A percentile compares a stretch with the other conserved stretches of the same genome.
These are phyloP conservation scores for Steinernema hermaphroditum DNA, from an alignment of 2,888 invertebrate genomes.

Conservation along the genomic window DNA sequence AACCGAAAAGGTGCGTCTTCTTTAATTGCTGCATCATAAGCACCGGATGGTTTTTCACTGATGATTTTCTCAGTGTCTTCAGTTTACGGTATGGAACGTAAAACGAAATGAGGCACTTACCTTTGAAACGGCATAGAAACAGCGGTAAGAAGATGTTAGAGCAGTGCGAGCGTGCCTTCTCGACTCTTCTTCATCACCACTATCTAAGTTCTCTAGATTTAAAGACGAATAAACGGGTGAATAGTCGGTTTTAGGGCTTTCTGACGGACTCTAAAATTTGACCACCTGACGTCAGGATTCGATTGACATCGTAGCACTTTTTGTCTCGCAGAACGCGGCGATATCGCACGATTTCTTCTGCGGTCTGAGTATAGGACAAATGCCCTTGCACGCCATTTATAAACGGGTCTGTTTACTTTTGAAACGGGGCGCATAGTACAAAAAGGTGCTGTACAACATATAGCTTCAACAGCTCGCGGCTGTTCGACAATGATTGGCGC, in stretches of 20 bases:
- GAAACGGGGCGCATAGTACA: background rate
- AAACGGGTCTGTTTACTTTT: background rate
- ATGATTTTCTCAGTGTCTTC: no score
- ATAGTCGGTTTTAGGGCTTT: constrained; percentile 20
- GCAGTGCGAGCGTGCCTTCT: background rate
- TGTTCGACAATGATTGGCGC: constrained; percentile 27
- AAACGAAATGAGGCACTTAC: background rate
- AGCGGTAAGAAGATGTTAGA: background rate
- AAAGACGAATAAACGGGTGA: constrained; percentile 14
- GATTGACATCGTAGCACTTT: background rate
- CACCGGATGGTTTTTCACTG: no score
- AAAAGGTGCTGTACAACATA: background rate
- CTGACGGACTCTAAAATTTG: constrained; percentile 14
- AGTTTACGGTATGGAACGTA: no score
- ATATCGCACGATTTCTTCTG: no score
- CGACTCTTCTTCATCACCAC: background rate
- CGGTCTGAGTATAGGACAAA: no score
- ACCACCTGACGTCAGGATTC: constrained; percentile 19
- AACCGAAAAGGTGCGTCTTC: no score
- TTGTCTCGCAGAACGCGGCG: background rate
- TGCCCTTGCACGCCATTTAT: no score
- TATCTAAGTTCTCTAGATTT: background rate
- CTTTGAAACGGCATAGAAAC: constrained; percentile 27
- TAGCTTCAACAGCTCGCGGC: constrained; percentile 14
- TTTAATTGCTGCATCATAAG: no score